Conservation (phyloP, 2,888 invertebrate species). For the Lampropteryx suffumata region DNA sequence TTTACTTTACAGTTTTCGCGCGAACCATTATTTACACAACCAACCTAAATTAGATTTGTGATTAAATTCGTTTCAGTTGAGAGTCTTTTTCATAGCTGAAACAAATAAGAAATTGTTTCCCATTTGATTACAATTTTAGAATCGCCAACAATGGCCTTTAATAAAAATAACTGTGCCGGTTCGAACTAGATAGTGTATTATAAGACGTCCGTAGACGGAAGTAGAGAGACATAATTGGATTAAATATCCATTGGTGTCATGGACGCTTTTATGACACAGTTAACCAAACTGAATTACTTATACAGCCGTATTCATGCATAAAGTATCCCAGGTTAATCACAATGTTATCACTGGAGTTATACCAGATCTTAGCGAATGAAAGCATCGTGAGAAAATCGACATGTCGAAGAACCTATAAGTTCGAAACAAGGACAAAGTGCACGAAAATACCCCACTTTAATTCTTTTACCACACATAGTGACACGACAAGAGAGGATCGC, state of each 20-base stretch:
- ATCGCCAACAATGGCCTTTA: conserved; percentile 21
- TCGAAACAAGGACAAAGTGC: too few relatives aligned
- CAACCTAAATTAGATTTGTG: conserved; percentile 9
- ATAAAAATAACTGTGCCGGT: conserved; percentile 23
- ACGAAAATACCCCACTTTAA: too few relatives aligned
- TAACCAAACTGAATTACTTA: conserved; percentile 23
- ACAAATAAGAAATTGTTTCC: too few relatives aligned
- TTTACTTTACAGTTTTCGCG: too few relatives aligned
- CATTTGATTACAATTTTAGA: conserved; percentile 2
- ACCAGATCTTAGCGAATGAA: too few relatives aligned
- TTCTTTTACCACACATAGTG: too few relatives aligned
- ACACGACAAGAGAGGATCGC: too few relatives aligned
- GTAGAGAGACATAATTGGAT: conserved; percentile 34
- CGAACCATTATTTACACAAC: neutral
- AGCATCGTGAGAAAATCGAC: too few relatives aligned
- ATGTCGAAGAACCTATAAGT: too few relatives aligned
- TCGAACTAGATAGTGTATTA: conserved; percentile 28
- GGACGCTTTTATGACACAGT: conserved; percentile 29
- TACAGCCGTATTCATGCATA: conserved; percentile 12
- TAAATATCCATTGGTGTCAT: conserved; percentile 35
- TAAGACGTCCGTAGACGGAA: conserved; percentile 30
- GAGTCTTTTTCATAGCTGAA: too few relatives aligned
- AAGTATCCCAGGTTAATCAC: conserved; percentile 12
- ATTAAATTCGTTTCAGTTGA: conserved; percentile 13
- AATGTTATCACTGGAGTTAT: conserved; percentile 5